Conservation (phyloP, 1,140 invertebrate genomes). For the Hypsibius dujardini region DNA sequence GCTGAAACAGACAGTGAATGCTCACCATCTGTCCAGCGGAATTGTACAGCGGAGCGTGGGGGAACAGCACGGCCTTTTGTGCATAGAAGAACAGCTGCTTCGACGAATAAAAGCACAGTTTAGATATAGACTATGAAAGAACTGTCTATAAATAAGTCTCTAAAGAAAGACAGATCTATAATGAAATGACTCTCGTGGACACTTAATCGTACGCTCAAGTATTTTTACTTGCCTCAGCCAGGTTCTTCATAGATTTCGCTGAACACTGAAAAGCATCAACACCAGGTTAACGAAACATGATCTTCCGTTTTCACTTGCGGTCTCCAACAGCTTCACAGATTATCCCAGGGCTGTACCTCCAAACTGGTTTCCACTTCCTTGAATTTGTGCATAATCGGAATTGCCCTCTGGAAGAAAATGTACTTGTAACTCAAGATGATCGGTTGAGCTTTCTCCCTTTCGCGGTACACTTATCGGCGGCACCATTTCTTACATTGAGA, state of each 20-base stretch:
- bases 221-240: slow-evolving; percentile 50
- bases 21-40: slow-evolving; percentile 82
- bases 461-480: background rate
- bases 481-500: slow-evolving; percentile 24
- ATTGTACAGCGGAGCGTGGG: slow-evolving; percentile 81
- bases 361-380: slow-evolving; percentile 97
- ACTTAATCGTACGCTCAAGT: no score
- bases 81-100: slow-evolving; percentile 86
- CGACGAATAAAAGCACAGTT: no score
- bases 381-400: slow-evolving; percentile 90
- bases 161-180: no score
- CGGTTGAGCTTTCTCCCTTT: no score
- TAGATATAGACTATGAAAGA: no score
- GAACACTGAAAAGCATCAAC: slow-evolving; percentile 53
- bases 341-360: slow-evolving; percentile 43
- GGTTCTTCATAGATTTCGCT: slow-evolving; percentile 89
- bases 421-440: background rate
- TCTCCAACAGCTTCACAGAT: background rate
- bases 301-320: no score
- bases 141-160: no score
- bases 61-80: slow-evolving; percentile 95
- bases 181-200: no score
- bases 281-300: slow-evolving; percentile 41
- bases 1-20: slow-evolving; percentile 39
- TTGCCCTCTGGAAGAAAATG: slow-evolving; percentile 50